phyloP scores from a whole-genome alignment of 2,888 invertebrate genomes.

The Drosophila tanythrix region DNA sequence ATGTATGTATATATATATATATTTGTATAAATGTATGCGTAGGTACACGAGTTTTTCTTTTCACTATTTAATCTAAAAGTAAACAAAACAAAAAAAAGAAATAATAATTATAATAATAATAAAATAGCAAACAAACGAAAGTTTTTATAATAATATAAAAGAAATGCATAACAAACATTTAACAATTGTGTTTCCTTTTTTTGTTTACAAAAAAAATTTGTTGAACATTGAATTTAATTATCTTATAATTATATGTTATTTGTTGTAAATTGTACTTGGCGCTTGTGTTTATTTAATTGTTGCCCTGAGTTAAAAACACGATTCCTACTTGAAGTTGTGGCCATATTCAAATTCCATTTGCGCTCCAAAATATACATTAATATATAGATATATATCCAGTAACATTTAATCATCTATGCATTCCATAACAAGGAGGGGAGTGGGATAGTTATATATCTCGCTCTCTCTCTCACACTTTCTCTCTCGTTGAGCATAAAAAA shows the following conservation, averaged over 20 bases:
- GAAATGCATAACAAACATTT: slow-evolving; percentile 79
- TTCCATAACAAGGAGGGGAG: slow-evolving; percentile 22
- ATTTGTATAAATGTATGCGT: slow-evolving; percentile 46
- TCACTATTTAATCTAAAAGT: slow-evolving; percentile 61
- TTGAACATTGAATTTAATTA: slow-evolving; percentile 34
- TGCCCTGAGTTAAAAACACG: slow-evolving; percentile 36
- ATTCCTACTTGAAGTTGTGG: slow-evolving; percentile 32
- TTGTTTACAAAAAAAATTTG: slow-evolving; percentile 7
- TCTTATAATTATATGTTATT: slow-evolving; percentile 16
- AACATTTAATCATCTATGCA: slow-evolving; percentile 51
- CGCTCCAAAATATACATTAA: slow-evolving; percentile 30
- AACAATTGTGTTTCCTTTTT: slow-evolving; percentile 50
- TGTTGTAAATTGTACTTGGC: slow-evolving; percentile 74
- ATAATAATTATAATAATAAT: slow-evolving; percentile 25
- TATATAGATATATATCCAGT: slow-evolving; percentile 1
- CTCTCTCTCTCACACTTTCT: background rate
- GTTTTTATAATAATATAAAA: slow-evolving; percentile 42
- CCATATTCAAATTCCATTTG: slow-evolving; percentile 37
- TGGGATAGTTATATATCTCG: background rate
- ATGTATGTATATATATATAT: slow-evolving; percentile 15
- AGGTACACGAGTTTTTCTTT: slow-evolving; percentile 74
- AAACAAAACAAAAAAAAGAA: slow-evolving; percentile 42
- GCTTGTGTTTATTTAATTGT: slow-evolving; percentile 35
- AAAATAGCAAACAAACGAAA: slow-evolving; percentile 24
- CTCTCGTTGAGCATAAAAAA: slow-evolving; percentile 48